Evolutionary conservation across 2,888 invertebrate species (phyloP), one percentile per base, ranked within the genome.

Genomic region (Trachelus tabidus): DNA sequence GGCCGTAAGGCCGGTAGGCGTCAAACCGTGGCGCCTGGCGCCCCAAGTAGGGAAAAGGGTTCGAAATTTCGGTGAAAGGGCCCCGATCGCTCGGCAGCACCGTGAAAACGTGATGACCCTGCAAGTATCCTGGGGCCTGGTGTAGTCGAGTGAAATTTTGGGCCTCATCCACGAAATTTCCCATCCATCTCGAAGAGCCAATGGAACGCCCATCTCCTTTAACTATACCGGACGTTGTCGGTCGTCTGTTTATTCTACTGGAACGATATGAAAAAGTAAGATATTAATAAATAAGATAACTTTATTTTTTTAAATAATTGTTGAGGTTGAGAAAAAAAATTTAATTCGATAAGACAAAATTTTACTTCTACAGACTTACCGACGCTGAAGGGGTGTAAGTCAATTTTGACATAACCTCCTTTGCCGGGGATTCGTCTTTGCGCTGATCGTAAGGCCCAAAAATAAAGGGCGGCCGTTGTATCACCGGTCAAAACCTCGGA

Each of bases 1-100:
- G 75, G 78, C 79, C 78, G 82, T 81, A 83, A 84, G 85, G 83
- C 71, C 71, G 71, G 71, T 75, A 89, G 89, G 89, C 89, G 89
- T 88, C 89, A 89, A 88, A 83, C 86, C 81, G 84, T 88, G 88
- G 89, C 89, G 89, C 89, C 89, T 87, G 87, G 89, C 88, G 89
- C 88, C 85, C 83, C 80, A 73, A 79, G 77, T 68, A 71, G 78
- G 81, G 79, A 85, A 86, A 84, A 84, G 84, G 83, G 82, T 79
- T 82, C 83, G 82, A 81, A 80, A 74, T 81, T 83, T 84, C 79
- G 80, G 82, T 30, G 34, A 71, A 81, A 82, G 81, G 81, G 69
- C 73, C 40, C 30, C 56, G 75, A 73, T 79, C 77, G 75, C 77
- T 33, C 77, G 77, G 79, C 71, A 76, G 73, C 76, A 68, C 83